Conservation (phyloP, 2,797 vertebrate species). For the Megaceryle alcyon region DNA sequence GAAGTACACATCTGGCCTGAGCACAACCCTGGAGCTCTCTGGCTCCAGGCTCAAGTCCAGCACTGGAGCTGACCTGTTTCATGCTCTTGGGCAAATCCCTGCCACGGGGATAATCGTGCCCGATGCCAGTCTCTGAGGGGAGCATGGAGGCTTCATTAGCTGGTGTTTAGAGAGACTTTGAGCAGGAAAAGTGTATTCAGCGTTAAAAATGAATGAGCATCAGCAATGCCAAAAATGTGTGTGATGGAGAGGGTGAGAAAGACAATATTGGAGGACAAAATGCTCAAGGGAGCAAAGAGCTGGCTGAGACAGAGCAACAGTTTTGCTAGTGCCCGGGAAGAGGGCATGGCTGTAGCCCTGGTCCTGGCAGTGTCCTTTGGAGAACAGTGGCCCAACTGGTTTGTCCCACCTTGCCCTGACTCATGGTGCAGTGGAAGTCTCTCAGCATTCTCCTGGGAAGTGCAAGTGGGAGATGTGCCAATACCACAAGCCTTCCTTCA, state of each 20-base stretch:
- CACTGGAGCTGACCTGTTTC: not conserved
- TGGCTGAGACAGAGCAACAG: not conserved
- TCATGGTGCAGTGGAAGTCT: not conserved
- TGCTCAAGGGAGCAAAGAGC: not conserved
- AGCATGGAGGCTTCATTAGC: not conserved
- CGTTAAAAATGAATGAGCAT: constrained; percentile 25
- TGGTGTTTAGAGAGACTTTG: constrained; percentile 15
- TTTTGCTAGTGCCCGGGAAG: not conserved
- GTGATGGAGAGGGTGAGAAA: not conserved
- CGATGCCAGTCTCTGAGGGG: fast-evolving
- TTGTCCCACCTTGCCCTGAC: not conserved
- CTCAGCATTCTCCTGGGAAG: not conserved
- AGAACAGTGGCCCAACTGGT: not conserved
- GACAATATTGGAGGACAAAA: not conserved
- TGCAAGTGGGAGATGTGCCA: not conserved
- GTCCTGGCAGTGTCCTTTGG: not conserved
- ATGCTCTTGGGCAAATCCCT: not conserved
- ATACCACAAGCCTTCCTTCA: not conserved
- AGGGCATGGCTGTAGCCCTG: not conserved
- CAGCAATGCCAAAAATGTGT: constrained; percentile 30
- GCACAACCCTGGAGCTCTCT: not conserved
- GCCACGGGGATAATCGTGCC: not conserved
- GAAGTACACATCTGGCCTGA: not conserved
- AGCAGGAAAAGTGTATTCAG: not conserved
- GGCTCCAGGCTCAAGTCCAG: not conserved